Evolutionary conservation across 1,140 invertebrate genomes (phyloP).

Genomic region (Brachionus plicatilis): DNA sequence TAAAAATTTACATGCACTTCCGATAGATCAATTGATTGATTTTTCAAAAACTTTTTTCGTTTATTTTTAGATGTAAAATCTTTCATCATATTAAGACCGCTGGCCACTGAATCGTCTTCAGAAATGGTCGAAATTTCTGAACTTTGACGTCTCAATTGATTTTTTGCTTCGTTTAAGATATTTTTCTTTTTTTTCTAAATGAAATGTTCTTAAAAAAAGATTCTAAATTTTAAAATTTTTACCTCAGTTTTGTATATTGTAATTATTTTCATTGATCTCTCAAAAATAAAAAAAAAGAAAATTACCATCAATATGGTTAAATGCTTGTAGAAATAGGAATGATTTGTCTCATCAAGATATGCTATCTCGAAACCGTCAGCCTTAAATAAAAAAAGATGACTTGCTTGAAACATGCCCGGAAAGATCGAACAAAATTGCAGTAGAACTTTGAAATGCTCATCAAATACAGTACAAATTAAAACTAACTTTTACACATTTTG

Average conservation of each 20-base stretch:
- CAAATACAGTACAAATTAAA: too few species aligned
- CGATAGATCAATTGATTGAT: background rate
- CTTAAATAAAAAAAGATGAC: background rate
- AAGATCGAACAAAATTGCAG: too few species aligned
- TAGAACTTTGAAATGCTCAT: too few species aligned
- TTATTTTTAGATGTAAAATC: background rate
- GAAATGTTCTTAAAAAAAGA: background rate
- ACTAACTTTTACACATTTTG: too few species aligned
- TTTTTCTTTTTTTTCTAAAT: background rate
- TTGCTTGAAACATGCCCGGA: too few species aligned
- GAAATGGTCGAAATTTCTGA: background rate
- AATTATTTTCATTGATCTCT: conserved; percentile 32
- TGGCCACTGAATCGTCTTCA: background rate
- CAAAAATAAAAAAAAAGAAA: conserved; percentile 38
- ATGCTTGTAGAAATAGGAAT: conserved; percentile 32
- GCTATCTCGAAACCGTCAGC: conserved; percentile 29
- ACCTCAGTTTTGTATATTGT: conserved; percentile 11
- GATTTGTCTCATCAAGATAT: conserved; percentile 9
- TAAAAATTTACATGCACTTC: background rate
- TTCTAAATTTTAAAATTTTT: background rate
- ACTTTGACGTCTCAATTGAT: background rate
- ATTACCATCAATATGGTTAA: background rate
- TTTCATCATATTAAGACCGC: background rate
- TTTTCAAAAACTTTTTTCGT: background rate
- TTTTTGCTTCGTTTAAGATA: background rate